These are phyloP conservation scores for Dascyllus trimaculatus DNA, from an alignment of 2,113 vertebrate genomes.

Conservation along the genomic window DNA sequence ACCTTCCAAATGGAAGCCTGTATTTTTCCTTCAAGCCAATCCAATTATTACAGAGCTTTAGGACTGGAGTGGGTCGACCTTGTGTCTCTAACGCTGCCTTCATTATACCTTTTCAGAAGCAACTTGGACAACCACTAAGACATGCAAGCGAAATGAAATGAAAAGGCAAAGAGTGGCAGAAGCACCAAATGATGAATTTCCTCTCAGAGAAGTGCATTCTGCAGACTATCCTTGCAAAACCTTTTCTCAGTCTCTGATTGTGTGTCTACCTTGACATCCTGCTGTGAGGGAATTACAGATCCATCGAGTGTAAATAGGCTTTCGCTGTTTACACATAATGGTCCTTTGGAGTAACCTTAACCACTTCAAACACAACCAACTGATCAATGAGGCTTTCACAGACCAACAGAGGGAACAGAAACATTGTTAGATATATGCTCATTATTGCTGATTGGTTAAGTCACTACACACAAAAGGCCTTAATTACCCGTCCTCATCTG, in stretches of 20 bases:
- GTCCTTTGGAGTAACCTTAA: conserved; percentile 41
- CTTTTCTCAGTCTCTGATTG: conserved; percentile 9
- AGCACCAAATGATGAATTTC: neutral
- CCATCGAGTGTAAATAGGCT: conserved; percentile 37
- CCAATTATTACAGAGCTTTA: conserved; percentile 73
- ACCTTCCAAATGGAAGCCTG: conserved; percentile 71
- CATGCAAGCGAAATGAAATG: conserved; percentile 28
- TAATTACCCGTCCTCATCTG: conserved; percentile 8
- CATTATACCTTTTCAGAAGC: conserved; percentile 68
- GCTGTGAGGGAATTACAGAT: conserved; percentile 45
- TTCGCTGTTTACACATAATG: conserved; percentile 42
- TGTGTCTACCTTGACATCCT: neutral
- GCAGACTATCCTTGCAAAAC: conserved; percentile 56
- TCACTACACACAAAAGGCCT: conserved; percentile 4
- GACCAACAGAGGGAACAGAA: conserved; percentile 31
- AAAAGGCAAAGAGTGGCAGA: conserved; percentile 29
- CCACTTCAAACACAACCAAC: conserved; percentile 48
- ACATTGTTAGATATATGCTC: conserved; percentile 48
- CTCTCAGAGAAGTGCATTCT: neutral
- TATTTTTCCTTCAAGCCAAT: conserved; percentile 72
- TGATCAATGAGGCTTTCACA: conserved; percentile 60
- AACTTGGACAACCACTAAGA: conserved; percentile 17
- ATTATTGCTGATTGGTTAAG: conserved; percentile 47
- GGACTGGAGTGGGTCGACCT: conserved; percentile 62
- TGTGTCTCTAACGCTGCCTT: conserved; percentile 69